A percentile compares a stretch with the other conserved stretches of the same genome.
These are phyloP conservation scores for Nysson spinosus DNA, from an alignment of 2,888 invertebrate genomes.

Conservation along the genomic window DNA sequence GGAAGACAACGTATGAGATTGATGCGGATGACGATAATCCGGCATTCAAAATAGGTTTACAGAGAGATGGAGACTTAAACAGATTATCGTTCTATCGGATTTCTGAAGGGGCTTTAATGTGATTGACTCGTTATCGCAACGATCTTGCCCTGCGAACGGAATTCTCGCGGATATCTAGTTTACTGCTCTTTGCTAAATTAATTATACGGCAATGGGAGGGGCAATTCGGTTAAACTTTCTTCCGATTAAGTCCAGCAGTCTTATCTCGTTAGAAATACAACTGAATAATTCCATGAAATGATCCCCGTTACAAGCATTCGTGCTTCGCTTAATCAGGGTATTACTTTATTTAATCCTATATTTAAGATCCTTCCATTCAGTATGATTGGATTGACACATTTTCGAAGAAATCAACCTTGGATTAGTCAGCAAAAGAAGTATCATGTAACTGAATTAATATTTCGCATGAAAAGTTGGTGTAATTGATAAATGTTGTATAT, in stretches of 20 bases:
- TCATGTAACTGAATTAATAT: too few relatives aligned
- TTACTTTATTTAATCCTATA: too few relatives aligned
- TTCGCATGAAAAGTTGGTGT: too few relatives aligned
- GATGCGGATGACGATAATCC: constrained; percentile 20
- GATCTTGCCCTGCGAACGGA: constrained; percentile 29
- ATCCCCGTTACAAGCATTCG: neutral
- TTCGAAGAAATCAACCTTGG: too few relatives aligned
- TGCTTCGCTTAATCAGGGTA: too few relatives aligned
- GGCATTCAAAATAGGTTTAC: constrained; percentile 23
- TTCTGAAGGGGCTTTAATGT: constrained; percentile 26
- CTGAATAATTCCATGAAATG: constrained; percentile 10
- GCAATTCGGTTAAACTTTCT: neutral
- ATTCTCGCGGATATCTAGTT: constrained; percentile 37
- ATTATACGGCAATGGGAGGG: constrained; percentile 21
- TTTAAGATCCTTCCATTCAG: too few relatives aligned
- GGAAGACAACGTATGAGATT: too few relatives aligned
- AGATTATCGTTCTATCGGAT: constrained; percentile 20
- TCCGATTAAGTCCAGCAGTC: constrained; percentile 13
- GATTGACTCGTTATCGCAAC: constrained; percentile 43
- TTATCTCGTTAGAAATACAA: neutral
- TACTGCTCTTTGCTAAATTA: constrained; percentile 40
- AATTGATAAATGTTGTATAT: too few relatives aligned
- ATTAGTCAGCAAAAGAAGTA: too few relatives aligned
- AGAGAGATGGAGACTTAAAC: constrained; percentile 12
- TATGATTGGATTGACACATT: too few relatives aligned